phyloP scores from a whole-genome alignment of 2,888 invertebrate species.

The Herminia tarsipennalis region DNA sequence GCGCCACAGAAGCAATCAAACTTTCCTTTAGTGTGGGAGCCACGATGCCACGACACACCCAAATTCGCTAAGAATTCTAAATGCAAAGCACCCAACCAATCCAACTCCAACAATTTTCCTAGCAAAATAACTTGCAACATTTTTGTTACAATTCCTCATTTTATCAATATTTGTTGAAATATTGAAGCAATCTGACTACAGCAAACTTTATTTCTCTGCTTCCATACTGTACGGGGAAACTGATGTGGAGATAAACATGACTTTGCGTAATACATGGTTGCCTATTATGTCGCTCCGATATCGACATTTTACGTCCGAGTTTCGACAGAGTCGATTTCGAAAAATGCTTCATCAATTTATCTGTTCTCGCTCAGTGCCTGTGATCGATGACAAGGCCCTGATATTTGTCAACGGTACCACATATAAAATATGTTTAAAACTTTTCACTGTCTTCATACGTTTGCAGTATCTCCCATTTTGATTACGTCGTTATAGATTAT shows the following conservation, averaged over 20 bases:
- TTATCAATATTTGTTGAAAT: slow-evolving; percentile 29
- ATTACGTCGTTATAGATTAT: too few relatives aligned
- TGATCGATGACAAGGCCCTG: slow-evolving; percentile 66
- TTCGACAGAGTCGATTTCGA: slow-evolving; percentile 50
- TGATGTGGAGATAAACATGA: slow-evolving; percentile 53
- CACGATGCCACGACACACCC: too few relatives aligned
- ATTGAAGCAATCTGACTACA: slow-evolving; percentile 29
- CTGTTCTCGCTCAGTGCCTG: slow-evolving; percentile 62
- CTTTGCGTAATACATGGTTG: slow-evolving; percentile 43
- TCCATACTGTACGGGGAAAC: slow-evolving; percentile 26
- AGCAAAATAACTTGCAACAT: not conserved
- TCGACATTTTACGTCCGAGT: slow-evolving; percentile 45
- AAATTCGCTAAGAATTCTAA: too few relatives aligned
- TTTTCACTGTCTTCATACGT: slow-evolving; percentile 28
- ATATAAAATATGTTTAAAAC: slow-evolving; percentile 53
- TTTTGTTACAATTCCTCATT: slow-evolving; percentile 6
- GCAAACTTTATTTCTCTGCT: slow-evolving; percentile 33
- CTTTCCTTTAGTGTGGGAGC: too few relatives aligned
- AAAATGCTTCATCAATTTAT: slow-evolving; percentile 71
- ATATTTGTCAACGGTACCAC: slow-evolving; percentile 63
- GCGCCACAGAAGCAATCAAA: too few relatives aligned
- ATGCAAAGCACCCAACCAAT: too few relatives aligned
- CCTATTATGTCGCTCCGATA: slow-evolving; percentile 46
- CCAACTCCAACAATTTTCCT: too few relatives aligned
- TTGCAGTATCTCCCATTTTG: not conserved